phyloP scores from a whole-genome alignment of 2,113 vertebrate species.

The Trachemys scripta region DNA sequence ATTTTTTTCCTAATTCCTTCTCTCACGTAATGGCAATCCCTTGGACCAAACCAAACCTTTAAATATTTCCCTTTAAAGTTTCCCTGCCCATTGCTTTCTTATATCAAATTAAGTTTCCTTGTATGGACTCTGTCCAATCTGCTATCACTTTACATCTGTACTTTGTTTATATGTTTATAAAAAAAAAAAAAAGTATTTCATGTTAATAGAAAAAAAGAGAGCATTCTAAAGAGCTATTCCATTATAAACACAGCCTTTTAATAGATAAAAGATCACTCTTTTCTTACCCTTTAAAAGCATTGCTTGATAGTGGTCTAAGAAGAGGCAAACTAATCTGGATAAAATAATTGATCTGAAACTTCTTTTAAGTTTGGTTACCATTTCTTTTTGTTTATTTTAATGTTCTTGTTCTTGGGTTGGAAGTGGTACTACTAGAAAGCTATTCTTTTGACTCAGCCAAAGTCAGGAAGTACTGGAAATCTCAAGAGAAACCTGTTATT shows the following conservation, averaged over 20 bases:
- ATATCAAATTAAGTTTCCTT: not conserved
- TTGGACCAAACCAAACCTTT: not conserved
- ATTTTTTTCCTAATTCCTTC: not conserved
- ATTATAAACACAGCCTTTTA: not conserved
- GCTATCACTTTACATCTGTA: not conserved
- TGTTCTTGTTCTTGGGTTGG: not conserved
- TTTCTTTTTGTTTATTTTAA: not conserved
- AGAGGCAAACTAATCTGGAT: not conserved
- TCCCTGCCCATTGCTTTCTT: not conserved
- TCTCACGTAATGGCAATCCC: not conserved
- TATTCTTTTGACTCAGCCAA: not conserved
- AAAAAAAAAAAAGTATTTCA: not conserved
- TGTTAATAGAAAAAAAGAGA: not conserved
- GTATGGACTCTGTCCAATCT: not conserved
- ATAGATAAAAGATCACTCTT: not conserved
- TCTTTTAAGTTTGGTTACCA: not conserved
- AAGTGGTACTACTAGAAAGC: not conserved
- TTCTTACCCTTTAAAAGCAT: not conserved
- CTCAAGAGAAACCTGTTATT: not conserved
- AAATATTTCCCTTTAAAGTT: not conserved
- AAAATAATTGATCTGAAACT: slow-evolving; percentile 14
- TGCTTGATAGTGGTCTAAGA: not conserved
- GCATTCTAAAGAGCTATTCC: not conserved
- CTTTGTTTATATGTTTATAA: not conserved
- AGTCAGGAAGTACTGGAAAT: slow-evolving; percentile 10